These are phyloP conservation scores for Encarsia formosa DNA, from an alignment of 2,888 invertebrate genomes.

Conservation along the genomic window DNA sequence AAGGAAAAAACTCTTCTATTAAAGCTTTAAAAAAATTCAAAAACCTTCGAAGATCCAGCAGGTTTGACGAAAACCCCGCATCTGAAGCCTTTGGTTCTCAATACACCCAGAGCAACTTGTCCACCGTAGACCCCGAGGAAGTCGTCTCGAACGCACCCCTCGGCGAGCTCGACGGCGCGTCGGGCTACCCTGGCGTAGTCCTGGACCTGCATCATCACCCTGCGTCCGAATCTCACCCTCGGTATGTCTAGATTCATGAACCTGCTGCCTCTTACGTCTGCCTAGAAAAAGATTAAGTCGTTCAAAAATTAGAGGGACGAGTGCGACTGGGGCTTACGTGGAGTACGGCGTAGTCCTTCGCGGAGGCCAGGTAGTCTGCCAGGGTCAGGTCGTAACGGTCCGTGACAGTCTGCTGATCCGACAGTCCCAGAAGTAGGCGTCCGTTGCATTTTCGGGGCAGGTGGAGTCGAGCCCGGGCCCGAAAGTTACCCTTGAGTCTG, in stretches of 20 bases:
- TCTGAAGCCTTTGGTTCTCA: constrained; percentile 4
- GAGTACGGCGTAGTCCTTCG: constrained; percentile 11
- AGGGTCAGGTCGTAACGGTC: constrained; percentile 17
- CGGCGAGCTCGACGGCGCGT: background rate
- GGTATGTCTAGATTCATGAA: constrained; percentile 6
- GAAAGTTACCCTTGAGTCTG: background rate
- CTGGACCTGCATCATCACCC: constrained; percentile 4
- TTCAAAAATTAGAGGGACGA: background rate
- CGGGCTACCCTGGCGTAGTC: constrained; percentile 8
- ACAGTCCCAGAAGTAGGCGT: constrained; percentile 8
- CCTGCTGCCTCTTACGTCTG: constrained; percentile 11
- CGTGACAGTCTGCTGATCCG: constrained; percentile 6
- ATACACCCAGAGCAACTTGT: constrained; percentile 14
- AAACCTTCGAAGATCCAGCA: constrained; percentile 2
- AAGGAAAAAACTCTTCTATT: too few species aligned
- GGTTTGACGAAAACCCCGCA: constrained; percentile 17
- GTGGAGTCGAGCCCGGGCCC: constrained; percentile 1
- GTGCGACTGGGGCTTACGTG: constrained; percentile 8
- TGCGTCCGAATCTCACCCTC: background rate
- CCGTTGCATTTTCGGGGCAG: constrained; percentile 5
- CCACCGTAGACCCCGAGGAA: constrained; percentile 21
- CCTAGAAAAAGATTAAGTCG: background rate
- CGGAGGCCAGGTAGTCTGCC: constrained; percentile 6
- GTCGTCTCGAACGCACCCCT: background rate
- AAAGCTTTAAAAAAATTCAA: background rate